phyloP scores from a whole-genome alignment of 2,797 vertebrate species.

The Capromys pilorides region DNA sequence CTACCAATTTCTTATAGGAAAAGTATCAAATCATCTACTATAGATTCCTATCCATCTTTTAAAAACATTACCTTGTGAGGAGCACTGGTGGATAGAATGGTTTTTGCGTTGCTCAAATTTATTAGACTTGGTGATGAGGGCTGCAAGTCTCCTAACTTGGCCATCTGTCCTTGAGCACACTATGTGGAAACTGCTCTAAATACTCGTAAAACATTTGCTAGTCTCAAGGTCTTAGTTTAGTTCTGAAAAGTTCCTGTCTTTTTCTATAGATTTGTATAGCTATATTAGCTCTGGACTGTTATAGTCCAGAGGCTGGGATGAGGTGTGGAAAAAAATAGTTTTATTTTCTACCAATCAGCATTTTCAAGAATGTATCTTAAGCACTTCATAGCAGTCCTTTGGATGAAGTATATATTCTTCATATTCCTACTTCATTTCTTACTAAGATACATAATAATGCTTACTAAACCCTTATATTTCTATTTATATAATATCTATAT shows the following conservation, averaged over 20 bases:
- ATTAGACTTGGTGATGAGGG: not conserved
- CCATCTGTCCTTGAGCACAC: slow-evolving; percentile 32
- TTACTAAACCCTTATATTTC: not conserved
- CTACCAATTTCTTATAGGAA: not conserved
- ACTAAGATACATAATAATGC: not conserved
- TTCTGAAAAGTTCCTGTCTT: not conserved
- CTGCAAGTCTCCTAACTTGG: not conserved
- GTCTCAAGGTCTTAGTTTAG: not conserved
- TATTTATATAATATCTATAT: not conserved
- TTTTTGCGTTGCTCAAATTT: not conserved
- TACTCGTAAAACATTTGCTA: slow-evolving; percentile 1
- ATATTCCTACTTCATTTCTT: not conserved
- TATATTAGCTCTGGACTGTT: not conserved
- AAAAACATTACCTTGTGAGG: slow-evolving; percentile 2
- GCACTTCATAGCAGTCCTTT: not conserved
- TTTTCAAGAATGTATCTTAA: not conserved
- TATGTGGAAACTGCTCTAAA: not conserved
- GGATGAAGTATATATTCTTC: slow-evolving; percentile 4
- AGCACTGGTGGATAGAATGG: not conserved
- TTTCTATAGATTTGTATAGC: not conserved
- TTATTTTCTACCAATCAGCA: not conserved
- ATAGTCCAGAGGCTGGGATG: not conserved
- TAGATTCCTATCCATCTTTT: not conserved
- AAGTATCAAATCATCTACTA: slow-evolving; percentile 18
- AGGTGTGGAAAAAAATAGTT: not conserved